A percentile compares a stretch with the other conserved stretches of the same genome.
These are phyloP conservation scores for Tragopan temminckii DNA, from an alignment of 2,797 vertebrate species.

Conservation along the genomic window DNA sequence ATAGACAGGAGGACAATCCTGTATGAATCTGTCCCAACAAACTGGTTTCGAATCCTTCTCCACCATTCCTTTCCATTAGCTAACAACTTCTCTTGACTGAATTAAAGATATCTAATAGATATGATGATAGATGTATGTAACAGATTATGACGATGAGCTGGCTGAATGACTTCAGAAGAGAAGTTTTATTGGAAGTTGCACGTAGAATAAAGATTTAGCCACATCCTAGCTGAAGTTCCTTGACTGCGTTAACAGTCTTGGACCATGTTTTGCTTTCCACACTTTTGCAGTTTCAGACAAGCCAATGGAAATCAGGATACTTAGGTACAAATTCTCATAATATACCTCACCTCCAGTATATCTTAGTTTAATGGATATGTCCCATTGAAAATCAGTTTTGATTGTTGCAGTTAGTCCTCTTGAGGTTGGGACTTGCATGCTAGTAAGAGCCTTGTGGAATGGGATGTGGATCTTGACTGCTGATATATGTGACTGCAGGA, in stretches of 20 bases:
- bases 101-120: neutral
- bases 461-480: neutral
- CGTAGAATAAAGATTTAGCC: neutral
- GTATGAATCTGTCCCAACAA: neutral
- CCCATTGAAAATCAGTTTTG: neutral
- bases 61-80: accelerated
- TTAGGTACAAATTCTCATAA: neutral
- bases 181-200: neutral
- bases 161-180: neutral
- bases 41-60: neutral
- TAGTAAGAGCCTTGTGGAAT: neutral
- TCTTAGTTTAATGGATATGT: neutral
- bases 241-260: neutral
- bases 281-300: neutral
- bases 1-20: neutral
- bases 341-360: neutral
- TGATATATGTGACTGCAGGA: neutral
- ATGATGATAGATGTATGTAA: neutral
- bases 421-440: neutral
- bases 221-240: neutral
- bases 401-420: neutral
- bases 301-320: neutral
- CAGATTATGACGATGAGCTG: neutral
- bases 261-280: neutral
- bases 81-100: neutral